Percentiles rank a stretch among this genome's conserved stretches.
Evolutionary conservation across 2,888 invertebrate genomes (phyloP).

Genomic region (Keiferia lycopersicella): DNA sequence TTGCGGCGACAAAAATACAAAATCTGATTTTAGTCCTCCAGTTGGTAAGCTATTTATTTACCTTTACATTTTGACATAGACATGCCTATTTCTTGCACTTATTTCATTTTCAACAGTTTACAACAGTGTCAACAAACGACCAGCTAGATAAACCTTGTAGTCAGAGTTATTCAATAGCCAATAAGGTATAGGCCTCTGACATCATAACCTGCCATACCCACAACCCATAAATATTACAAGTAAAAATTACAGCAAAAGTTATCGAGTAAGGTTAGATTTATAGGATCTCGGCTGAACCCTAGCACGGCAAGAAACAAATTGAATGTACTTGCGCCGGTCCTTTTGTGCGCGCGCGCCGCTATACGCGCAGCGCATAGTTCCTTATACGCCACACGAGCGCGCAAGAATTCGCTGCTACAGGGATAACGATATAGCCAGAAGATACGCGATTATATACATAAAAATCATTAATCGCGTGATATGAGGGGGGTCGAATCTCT

Average conservation of each 20-base stretch:
- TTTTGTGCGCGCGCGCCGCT: slow-evolving; percentile 22
- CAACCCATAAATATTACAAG: not conserved
- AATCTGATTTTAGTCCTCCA: no score
- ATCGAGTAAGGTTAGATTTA: slow-evolving; percentile 14
- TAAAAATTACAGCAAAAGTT: slow-evolving; percentile 6
- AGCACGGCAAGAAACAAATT: slow-evolving; percentile 17
- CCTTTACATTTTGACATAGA: no score
- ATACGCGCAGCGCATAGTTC: slow-evolving; percentile 3
- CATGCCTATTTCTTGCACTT: not conserved
- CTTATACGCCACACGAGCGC: slow-evolving; percentile 2
- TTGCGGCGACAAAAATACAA: no score
- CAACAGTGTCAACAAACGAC: no score
- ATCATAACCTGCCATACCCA: not conserved
- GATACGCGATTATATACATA: not conserved
- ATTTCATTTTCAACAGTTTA: no score
- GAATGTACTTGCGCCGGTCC: not conserved
- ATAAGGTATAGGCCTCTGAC: no score
- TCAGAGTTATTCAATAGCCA: no score
- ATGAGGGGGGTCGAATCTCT: no score
- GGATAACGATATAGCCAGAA: slow-evolving; percentile 7
- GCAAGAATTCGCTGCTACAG: slow-evolving; percentile 15
- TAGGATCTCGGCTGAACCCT: not conserved
- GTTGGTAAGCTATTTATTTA: no score
- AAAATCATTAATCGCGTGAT: no score
- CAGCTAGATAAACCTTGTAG: no score